These are phyloP conservation scores for Hemicordylus capensis DNA, from an alignment of 2,113 vertebrate species.

Conservation along the genomic window DNA sequence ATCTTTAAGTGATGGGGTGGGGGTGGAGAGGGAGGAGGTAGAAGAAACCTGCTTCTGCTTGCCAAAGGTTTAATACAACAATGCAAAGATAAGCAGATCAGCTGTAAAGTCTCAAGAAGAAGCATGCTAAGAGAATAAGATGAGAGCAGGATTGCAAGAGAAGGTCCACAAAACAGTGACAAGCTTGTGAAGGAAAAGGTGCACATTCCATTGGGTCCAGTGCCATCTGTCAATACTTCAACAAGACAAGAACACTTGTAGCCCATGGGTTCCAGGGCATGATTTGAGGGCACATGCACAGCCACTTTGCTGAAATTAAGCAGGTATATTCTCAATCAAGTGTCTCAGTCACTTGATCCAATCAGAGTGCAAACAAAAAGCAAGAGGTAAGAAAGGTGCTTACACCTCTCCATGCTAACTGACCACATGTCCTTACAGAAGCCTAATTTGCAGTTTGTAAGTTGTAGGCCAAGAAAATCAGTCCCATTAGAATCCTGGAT, in stretches of 20 bases:
- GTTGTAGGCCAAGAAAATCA: not conserved
- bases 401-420: not conserved
- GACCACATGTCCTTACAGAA: not conserved
- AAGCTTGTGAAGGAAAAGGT: constrained; percentile 1
- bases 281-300: too few species aligned
- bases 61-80: not conserved
- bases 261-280: too few species aligned
- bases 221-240: not conserved
- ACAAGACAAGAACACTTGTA: not conserved
- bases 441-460: not conserved
- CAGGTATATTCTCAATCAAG: too few species aligned
- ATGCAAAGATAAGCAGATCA: not conserved
- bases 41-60: not conserved
- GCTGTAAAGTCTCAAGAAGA: not conserved
- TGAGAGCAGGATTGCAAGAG: not conserved
- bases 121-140: constrained; percentile 7
- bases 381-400: not conserved
- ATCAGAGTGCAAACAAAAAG: not conserved
- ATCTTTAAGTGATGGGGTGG: too few species aligned
- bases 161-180: not conserved
- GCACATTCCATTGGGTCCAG: not conserved
- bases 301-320: too few species aligned
- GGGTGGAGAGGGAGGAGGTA: too few species aligned
- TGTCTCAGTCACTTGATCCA: not conserved
- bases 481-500: not conserved